phyloP scores from a whole-genome alignment of 2,113 vertebrate species.

The Ellobius talpinus region DNA sequence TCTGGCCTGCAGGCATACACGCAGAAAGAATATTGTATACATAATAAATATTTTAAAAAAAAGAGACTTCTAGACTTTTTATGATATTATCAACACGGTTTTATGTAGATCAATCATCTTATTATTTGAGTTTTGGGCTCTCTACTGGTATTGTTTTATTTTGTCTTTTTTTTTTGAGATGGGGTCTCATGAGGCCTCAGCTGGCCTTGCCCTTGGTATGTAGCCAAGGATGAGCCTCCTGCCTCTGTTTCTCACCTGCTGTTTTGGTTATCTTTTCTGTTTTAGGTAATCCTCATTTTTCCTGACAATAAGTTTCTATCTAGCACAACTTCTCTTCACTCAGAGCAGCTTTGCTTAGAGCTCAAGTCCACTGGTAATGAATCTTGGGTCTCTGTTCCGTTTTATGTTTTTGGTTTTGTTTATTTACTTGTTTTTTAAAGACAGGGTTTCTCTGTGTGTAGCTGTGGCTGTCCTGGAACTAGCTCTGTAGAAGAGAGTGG shows the following conservation, averaged over 20 bases:
- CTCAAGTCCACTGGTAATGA: not conserved
- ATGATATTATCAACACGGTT: not conserved
- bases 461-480: no score
- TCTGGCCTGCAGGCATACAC: no score
- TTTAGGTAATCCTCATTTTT: not conserved
- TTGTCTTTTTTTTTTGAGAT: not conserved
- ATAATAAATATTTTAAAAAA: no score
- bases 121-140: not conserved
- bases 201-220: not conserved
- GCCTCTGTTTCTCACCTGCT: not conserved
- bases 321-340: not conserved
- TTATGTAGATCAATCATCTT: not conserved
- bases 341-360: not conserved
- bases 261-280: conserved; percentile 1
- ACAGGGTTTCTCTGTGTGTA: no score
- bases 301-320: conserved; percentile 12
- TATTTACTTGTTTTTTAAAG: no score
- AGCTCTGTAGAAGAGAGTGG: no score
- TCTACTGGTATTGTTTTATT: not conserved
- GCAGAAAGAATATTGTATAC: no score
- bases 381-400: no score
- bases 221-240: not conserved
- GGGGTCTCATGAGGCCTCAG: not conserved
- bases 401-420: no score
- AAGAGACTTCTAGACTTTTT: no score